Percentiles rank a stretch among this genome's conserved stretches.
Evolutionary conservation across 2,888 invertebrate genomes (phyloP).

Genomic region (Biston betularia): DNA sequence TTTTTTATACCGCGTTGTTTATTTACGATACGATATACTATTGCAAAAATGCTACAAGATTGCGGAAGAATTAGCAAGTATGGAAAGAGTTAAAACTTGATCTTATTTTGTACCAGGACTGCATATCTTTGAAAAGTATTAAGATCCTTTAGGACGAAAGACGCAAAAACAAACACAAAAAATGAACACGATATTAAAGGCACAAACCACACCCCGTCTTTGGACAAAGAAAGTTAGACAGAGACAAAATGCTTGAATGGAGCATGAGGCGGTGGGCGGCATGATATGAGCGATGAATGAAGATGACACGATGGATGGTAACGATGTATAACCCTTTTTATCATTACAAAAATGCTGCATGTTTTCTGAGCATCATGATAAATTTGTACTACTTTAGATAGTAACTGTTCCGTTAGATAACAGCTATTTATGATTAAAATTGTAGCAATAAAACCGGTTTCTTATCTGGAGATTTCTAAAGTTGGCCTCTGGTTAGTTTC

Average conservation of each 20-base stretch:
- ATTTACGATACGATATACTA: neutral
- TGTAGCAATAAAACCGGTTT: neutral
- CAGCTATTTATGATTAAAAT: neutral
- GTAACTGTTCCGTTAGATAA: too few species aligned
- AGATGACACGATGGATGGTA: slow-evolving; percentile 18
- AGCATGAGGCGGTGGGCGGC: slow-evolving; percentile 13
- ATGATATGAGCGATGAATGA: slow-evolving; percentile 16
- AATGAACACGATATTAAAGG: slow-evolving; percentile 30
- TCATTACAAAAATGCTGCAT: neutral
- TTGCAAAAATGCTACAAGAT: slow-evolving; percentile 17
- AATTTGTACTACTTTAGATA: neutral
- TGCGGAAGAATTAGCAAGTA: slow-evolving; percentile 35
- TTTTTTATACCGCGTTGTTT: slow-evolving; percentile 5
- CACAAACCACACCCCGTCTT: slow-evolving; percentile 12
- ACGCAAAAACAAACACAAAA: slow-evolving; percentile 22
- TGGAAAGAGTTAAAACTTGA: slow-evolving; percentile 46
- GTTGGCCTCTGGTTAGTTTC: neutral
- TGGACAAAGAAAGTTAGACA: slow-evolving; percentile 14
- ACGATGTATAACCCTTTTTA: slow-evolving; percentile 10
- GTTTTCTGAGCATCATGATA: neutral
- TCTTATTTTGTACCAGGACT: slow-evolving; percentile 41
- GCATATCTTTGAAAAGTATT: slow-evolving; percentile 35
- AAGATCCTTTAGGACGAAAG: slow-evolving; percentile 28
- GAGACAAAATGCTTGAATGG: slow-evolving; percentile 18
- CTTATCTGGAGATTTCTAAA: neutral